These are phyloP conservation scores for Oophaga pumilio DNA, from an alignment of 2,113 vertebrate species.

Conservation along the genomic window DNA sequence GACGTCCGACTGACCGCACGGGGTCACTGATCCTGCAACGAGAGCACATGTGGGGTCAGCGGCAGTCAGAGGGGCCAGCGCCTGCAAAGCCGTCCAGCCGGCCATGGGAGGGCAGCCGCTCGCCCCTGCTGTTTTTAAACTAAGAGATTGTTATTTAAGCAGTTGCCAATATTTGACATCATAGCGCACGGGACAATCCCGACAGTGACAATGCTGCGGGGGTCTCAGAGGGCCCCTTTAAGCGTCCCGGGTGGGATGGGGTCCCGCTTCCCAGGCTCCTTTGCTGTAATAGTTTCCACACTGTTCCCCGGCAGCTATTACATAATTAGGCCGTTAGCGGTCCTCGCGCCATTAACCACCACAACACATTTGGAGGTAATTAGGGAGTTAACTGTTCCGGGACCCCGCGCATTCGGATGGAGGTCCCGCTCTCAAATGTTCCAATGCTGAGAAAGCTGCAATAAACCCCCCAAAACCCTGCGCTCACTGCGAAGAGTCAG, in stretches of 20 bases:
- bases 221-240: not conserved
- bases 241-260: not conserved
- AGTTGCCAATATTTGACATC: no score
- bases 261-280: constrained; percentile 23
- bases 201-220: not conserved
- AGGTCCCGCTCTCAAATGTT: not conserved
- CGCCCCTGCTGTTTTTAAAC: no score
- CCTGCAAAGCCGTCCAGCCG: not conserved
- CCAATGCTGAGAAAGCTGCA: no score
- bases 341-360: constrained; percentile 62
- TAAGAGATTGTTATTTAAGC: not conserved
- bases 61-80: not conserved
- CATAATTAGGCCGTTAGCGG: constrained; percentile 64
- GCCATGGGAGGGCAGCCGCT: no score
- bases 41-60: constrained; percentile 9
- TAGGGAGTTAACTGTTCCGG: constrained; percentile 65
- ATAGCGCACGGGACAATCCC: no score
- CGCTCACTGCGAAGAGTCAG: not conserved
- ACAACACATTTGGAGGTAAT: constrained; percentile 67
- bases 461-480: no score
- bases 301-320: constrained; percentile 67
- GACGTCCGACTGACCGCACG: not conserved
- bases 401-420: constrained; percentile 47
- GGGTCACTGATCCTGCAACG: constrained; percentile 46
- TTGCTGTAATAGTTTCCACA: constrained; percentile 66